Evolutionary conservation across 1,140 invertebrate genomes (phyloP).

Genomic region (Leguminivora glycinivorella): DNA sequence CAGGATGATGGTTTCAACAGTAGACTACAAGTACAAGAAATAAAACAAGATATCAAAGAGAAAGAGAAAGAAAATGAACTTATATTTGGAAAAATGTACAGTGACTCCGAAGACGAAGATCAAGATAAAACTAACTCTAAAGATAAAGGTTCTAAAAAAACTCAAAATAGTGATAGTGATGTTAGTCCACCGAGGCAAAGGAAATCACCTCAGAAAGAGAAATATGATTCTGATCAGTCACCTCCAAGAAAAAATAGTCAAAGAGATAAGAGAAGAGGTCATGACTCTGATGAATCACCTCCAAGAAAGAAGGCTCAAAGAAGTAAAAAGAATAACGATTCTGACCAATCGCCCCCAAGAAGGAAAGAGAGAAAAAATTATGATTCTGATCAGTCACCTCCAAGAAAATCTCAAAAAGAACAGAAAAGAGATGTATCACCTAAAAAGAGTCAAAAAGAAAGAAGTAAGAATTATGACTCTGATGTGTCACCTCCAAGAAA

Average conservation of each 20-base stretch:
- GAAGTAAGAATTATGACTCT: constrained; percentile 38
- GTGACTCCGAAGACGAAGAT: constrained; percentile 69
- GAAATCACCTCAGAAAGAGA: constrained; percentile 58
- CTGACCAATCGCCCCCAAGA: constrained; percentile 65
- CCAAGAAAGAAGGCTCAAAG: constrained; percentile 34
- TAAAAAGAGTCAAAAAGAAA: constrained; percentile 32
- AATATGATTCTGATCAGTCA: constrained; percentile 33
- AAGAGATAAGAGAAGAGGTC: not conserved
- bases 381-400: constrained; percentile 61
- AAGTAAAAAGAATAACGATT: constrained; percentile 38
- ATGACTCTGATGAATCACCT: constrained; percentile 20
- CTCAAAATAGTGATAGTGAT: constrained; percentile 55
- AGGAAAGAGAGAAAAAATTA: constrained; percentile 35
- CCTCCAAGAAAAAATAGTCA: constrained; percentile 30
- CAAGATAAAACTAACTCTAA: constrained; percentile 32
- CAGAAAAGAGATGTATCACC: not conserved
- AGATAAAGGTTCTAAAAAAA: constrained; percentile 31
- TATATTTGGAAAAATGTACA: constrained; percentile 74
- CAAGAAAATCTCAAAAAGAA: constrained; percentile 42
- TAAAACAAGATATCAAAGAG: constrained; percentile 61
- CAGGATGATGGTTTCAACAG: constrained; percentile 77
- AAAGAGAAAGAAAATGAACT: constrained; percentile 67
- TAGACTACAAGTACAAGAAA: constrained; percentile 66
- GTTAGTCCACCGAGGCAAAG: constrained; percentile 47
- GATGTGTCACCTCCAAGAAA: constrained; percentile 66